Base-by-base conservation (phyloP, 2,797 vertebrate genomes). In the Chaunax sp. region DNA sequence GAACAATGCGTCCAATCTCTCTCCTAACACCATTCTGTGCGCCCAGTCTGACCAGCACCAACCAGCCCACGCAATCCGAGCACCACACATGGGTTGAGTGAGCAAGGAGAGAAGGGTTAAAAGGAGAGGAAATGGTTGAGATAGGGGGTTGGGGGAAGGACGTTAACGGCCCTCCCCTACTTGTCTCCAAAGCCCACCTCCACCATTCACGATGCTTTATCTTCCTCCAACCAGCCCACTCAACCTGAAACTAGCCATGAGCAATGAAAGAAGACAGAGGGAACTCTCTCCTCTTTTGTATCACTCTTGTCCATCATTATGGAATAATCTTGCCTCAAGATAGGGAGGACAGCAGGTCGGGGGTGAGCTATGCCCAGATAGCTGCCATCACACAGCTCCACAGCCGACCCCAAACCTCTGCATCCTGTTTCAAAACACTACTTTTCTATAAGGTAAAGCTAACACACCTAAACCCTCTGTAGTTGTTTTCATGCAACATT, bases 401-500 rank as follows among this genome's bases (percentile, higher is more conserved):
- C n/a, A 64, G 35, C 35, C 12, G 43, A 78, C 26, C 49, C 69
- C 37, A 56, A 47, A 64, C 52, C 55, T 81, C 68, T 77, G 67
- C 22, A 59, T 72, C 45, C 59, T 33, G 38, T 64, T 75, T 82
- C 78, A 71, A 15, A 74, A 80, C 62, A 70, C 64, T 72, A 82
- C 9, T 19, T 85, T 78, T 84, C 77, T 89, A 87, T 67, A 77
- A 79, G 69, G 71, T 87, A 85, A 90, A 76, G 87, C 88, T 91
- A 89, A 84, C 65, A 77, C 63, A 83, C 79, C 81, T 85, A 90
- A 72, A 69, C 85, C 82, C 64, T 86, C 84, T 46, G 54, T 72
- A 65, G 55, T 75, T 79, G 64, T 80, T 75, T 81, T 84, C 92
- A 92, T 92, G 92, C 92, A 85, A 79, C 55, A 77, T 69, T 72